phyloP scores from a whole-genome alignment of 2,113 vertebrate species.

The Sigmodon hispidus region DNA sequence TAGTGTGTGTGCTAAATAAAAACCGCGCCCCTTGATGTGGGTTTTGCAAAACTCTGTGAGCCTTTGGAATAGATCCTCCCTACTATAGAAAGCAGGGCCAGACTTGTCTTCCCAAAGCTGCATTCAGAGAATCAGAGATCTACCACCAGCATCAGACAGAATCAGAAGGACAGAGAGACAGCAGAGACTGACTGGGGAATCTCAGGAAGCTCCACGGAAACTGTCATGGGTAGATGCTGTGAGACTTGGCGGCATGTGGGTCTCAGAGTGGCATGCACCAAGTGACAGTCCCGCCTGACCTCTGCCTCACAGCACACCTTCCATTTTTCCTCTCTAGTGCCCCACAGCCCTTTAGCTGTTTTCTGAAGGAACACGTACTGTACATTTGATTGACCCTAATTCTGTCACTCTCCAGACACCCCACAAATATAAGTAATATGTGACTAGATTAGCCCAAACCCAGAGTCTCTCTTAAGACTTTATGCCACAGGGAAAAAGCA shows the following conservation, averaged over 20 bases:
- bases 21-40: conserved; percentile 10
- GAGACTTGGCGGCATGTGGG: neutral
- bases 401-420: conserved; percentile 51
- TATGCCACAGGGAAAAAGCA: neutral
- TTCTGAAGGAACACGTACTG: neutral
- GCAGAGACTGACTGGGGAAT: neutral
- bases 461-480: neutral
- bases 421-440: conserved; percentile 26
- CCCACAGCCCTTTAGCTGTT: conserved; percentile 6
- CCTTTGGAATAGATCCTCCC: conserved; percentile 13
- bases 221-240: neutral
- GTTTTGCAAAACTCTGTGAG: conserved; percentile 16
- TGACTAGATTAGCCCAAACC: conserved; percentile 22
- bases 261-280: neutral
- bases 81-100: neutral
- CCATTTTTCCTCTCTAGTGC: conserved; percentile 28
- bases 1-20: neutral
- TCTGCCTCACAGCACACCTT: neutral
- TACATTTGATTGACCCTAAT: neutral
- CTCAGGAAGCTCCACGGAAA: neutral
- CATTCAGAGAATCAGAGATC: neutral
- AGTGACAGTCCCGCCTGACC: neutral
- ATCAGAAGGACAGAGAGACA: neutral
- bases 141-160: neutral
- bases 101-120: neutral